Percentiles rank a stretch among this genome's conserved stretches.
Evolutionary conservation across 2,113 vertebrate species (phyloP).

Genomic region (Phalacrocorax aristotelis): DNA sequence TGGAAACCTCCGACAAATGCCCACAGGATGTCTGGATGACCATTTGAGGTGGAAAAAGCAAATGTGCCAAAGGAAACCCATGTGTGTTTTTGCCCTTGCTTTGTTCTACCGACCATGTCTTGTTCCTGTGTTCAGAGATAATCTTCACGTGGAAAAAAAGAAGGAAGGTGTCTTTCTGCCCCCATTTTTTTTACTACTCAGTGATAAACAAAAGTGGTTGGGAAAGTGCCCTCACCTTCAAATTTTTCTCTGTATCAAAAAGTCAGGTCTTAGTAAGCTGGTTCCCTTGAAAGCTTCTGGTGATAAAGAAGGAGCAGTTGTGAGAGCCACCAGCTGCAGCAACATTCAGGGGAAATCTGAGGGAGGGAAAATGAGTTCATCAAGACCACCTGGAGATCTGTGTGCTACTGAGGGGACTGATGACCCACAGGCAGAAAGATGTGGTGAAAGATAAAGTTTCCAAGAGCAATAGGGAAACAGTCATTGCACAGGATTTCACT

Average conservation of each 20-base stretch:
- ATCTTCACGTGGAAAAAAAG: background rate
- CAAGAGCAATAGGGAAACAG: background rate
- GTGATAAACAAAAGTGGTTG: background rate
- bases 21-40: background rate
- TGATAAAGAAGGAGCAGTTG: background rate
- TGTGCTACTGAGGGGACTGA: background rate
- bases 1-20: background rate
- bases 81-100: background rate
- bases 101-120: rapidly evolving
- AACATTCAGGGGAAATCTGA: background rate
- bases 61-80: background rate
- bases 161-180: background rate
- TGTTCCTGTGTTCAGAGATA: background rate
- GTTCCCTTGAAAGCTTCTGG: background rate
- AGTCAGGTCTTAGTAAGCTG: background rate
- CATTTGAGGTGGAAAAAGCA: background rate
- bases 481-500: background rate
- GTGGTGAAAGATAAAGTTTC: background rate
- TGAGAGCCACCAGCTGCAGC: background rate
- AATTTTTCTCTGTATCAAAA: background rate
- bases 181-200: background rate
- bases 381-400: background rate
- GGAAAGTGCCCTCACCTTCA: background rate
- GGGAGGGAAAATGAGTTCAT: background rate
- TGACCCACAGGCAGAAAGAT: background rate